A percentile compares a stretch with the other conserved stretches of the same genome.
phyloP scores from a whole-genome alignment of 2,797 vertebrate species.

The Pelobates cultripes region DNA sequence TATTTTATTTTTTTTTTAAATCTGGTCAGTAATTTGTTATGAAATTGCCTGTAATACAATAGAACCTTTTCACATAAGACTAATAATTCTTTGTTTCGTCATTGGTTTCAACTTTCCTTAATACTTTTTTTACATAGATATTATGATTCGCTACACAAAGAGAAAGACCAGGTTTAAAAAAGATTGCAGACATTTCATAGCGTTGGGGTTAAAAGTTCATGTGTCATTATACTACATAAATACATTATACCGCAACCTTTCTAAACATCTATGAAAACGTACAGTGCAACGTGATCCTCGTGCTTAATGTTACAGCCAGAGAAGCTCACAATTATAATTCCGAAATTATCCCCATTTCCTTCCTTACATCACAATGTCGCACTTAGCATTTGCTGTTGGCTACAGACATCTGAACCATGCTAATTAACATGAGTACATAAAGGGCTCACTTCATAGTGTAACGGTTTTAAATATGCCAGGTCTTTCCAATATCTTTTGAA shows the following conservation, averaged over 20 bases:
- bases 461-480: background rate
- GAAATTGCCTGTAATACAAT: no score
- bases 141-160: background rate
- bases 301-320: no score
- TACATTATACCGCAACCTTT: background rate
- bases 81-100: no score
- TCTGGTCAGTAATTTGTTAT: no score
- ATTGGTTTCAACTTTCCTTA: no score
- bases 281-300: background rate
- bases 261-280: background rate
- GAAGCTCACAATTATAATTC: background rate
- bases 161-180: background rate
- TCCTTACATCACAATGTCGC: background rate
- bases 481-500: background rate
- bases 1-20: no score
- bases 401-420: background rate
- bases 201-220: background rate
- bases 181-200: background rate
- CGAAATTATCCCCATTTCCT: background rate
- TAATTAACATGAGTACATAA: background rate
- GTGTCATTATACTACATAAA: constrained; percentile 13
- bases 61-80: no score
- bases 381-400: background rate
- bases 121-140: no score
- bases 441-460: constrained; percentile 1